A percentile compares a stretch with the other conserved stretches of the same genome.
Evolutionary conservation across 2,888 invertebrate species (phyloP).

Genomic region (Leucophora obtusa): DNA sequence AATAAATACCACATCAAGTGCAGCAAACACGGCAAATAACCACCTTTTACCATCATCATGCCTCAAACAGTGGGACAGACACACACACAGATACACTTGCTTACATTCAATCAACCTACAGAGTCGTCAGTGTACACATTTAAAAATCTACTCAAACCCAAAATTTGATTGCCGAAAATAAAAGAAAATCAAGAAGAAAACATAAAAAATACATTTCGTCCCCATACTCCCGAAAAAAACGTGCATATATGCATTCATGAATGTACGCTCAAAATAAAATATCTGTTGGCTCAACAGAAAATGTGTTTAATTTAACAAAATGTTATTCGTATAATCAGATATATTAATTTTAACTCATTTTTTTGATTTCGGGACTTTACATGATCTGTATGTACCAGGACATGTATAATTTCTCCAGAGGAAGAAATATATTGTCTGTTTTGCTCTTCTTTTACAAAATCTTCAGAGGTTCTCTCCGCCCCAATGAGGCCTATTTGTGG

Average conservation of each 20-base stretch:
- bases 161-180: slow-evolving; percentile 39
- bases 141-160: slow-evolving; percentile 40
- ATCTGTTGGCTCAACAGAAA: no score
- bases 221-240: slow-evolving; percentile 7
- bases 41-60: neutral
- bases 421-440: no score
- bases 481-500: no score
- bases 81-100: slow-evolving; percentile 8
- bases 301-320: no score
- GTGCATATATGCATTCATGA: slow-evolving; percentile 1
- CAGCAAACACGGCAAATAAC: slow-evolving; percentile 5
- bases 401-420: no score
- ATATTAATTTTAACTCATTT: no score
- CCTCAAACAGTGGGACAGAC: slow-evolving; percentile 37
- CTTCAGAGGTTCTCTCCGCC: no score
- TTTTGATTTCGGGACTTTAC: no score
- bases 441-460: no score
- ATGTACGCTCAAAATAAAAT: no score
- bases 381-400: no score
- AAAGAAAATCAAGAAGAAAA: slow-evolving; percentile 43
- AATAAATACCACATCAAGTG: slow-evolving; percentile 5
- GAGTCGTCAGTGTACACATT: neutral
- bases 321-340: no score
- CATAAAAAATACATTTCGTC: slow-evolving; percentile 29
- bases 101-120: neutral